Base-by-base conservation (phyloP, 2,888 invertebrate species). In the Piscicola geometra region DNA sequence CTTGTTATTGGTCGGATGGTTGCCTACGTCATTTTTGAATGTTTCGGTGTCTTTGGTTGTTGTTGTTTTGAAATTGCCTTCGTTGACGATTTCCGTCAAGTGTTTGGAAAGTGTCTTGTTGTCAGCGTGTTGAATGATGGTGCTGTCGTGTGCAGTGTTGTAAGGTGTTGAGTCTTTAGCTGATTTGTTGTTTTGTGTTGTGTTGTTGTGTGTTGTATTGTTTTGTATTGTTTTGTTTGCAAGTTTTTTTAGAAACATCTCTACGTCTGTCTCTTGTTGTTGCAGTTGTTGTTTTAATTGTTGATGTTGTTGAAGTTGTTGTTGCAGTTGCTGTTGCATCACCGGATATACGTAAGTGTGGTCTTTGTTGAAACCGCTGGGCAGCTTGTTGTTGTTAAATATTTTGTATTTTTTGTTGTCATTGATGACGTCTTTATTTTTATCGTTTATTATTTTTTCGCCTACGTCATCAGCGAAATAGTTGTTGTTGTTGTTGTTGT, bases 401-500 rank as follows among this genome's bases (percentile, higher is more conserved):
- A 30, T 30, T 3, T 64, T n/a, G 64, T 28, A 12, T 3, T 64
- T 64, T 3, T 12, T 64, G n/a, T 64, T 64, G 25, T 64, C 21
- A 9, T 15, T 9, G 15, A 41, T 41, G 41, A 5, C 21, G 64
- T 64, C 12, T 5, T 3, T 64, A n/a, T 21, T 64, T 64, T 21
- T 5, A 28, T 21, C 21, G 64, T 64, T 28, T n/a, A 60, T 25
- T 30, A 30, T n/a, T n/a, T n/a, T n/a, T n/a, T n/a, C n/a, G n/a
- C n/a, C n/a, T n/a, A n/a, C n/a, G n/a, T 21, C 28, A 30, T 18
- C 30, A 25, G 25, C 30, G 60, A 67, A 35, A 67, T 30, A n/a
- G 35, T 33, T 33, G n/a, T 30, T 32, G 67, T 67, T 28, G 36
- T 28, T 36, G 70, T 70, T 25, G 70, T 25, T 36, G 70, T 70